Base-by-base conservation (phyloP, 2,797 vertebrate genomes). In the Philypnodon macrostomus region DNA sequence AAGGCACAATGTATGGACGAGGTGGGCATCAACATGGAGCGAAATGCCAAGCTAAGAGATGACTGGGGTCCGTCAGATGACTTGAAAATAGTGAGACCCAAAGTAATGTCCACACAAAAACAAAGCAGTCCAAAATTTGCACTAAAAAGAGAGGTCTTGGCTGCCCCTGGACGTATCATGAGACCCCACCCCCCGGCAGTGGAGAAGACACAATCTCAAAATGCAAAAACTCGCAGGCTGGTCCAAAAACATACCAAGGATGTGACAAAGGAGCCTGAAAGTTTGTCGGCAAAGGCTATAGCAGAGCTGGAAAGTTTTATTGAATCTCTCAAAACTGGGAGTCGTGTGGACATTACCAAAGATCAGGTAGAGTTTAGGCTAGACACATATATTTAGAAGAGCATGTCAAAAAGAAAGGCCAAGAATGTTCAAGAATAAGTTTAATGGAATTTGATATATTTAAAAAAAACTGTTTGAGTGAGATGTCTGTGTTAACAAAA, bases 301-400 rank as follows among this genome's bases (percentile, higher is more conserved):
- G 27, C 38, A 5, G 0, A 59, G 8, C 0, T 5, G 1, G 35
- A 46, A 6, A 23, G 0, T 10, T 56, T 19, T 27, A 13, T 63
- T 16, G 40, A 54, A 47, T 26, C 47, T 1, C 9, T 23, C 1
- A 26, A 45, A 45, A 46, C 18, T 7, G 35, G 63, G 0, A 34
- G 44, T 33, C 26, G 10, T 0, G 59, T 68, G 15, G 70, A 85
- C 45, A 80, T 81, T 0, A 73, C 85, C 36, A 41, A 34, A 24
- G 26, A 80, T 29, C 73, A 72, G 10, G 32, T 58, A 0, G 60
- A 53, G 7, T 78, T 92, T 69, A 61, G 63, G 68, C 78, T 91
- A 34, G 70, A 84, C 58, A 89, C 89, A 82, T 67, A 18, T 80
- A 90, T 55, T 50, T 80, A 51, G 84, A 89, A 15, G 71, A 47